phyloP scores from a whole-genome alignment of 2,797 vertebrate species.

The Emydoidea blandingii region DNA sequence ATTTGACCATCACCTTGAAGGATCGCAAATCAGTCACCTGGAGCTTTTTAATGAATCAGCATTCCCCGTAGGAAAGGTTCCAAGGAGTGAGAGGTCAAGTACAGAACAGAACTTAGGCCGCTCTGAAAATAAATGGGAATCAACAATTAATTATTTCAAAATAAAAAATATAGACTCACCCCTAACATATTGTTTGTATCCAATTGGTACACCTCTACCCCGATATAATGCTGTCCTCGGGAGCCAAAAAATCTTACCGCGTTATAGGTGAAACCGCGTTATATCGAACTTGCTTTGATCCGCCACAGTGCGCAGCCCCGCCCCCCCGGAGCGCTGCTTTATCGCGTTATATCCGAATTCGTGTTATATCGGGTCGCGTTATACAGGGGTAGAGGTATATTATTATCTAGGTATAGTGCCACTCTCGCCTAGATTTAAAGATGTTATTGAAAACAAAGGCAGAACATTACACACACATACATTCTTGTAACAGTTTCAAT shows the following conservation, averaged over 20 bases:
- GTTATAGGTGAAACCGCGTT: too few species aligned
- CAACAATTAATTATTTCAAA: neutral
- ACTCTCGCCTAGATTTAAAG: neutral
- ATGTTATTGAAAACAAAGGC: neutral
- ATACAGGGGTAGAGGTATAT: too few species aligned
- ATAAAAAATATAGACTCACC: neutral
- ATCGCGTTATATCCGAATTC: too few species aligned
- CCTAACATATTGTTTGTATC: neutral
- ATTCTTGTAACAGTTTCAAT: neutral
- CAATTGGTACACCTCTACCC: neutral
- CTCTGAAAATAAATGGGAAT: neutral
- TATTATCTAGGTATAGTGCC: neutral
- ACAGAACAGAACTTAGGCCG: neutral
- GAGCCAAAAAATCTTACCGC: too few species aligned
- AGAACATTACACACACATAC: neutral
- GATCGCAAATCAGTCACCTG: neutral
- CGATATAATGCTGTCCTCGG: too few species aligned
- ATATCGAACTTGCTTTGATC: too few species aligned
- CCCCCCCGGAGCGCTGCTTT: too few species aligned
- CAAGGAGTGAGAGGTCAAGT: neutral
- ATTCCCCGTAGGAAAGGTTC: neutral
- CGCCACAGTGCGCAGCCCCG: too few species aligned
- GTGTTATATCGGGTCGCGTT: too few species aligned
- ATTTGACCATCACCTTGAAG: neutral
- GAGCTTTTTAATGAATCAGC: neutral